Evolutionary conservation across 2,113 vertebrate species (phyloP).

Genomic region (Grammomys surdaster): DNA sequence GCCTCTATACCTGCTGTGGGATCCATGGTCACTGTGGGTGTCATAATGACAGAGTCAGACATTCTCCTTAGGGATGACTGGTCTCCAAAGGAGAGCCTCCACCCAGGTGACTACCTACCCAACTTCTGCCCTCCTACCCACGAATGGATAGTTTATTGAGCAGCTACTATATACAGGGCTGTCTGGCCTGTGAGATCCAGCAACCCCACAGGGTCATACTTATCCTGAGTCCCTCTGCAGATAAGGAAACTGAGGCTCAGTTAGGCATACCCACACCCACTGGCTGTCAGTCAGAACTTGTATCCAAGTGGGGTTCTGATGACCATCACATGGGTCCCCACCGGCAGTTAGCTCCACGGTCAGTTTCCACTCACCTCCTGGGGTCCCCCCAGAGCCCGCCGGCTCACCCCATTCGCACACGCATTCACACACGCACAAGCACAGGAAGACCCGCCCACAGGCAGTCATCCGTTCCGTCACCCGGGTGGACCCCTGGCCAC

Average conservation of each 20-base stretch:
- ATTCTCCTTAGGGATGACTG: neutral
- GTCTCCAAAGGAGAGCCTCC: neutral
- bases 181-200: neutral
- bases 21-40: neutral
- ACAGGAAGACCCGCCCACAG: neutral
- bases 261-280: neutral
- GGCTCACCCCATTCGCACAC: neutral
- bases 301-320: neutral
- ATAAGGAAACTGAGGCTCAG: neutral
- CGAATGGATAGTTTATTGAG: neutral
- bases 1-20: neutral
- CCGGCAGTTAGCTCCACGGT: neutral
- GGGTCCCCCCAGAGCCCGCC: neutral
- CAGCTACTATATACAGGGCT: neutral
- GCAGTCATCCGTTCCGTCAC: conserved; percentile 38
- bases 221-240: neutral
- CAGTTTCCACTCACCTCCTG: neutral
- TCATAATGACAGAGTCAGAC: neutral
- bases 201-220: neutral
- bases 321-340: neutral
- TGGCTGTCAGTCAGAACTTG: neutral
- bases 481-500: conserved; percentile 39
- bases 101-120: neutral
- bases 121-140: neutral
- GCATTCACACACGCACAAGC: neutral